Base-by-base conservation (phyloP, 1,140 invertebrate genomes). In the Temnothorax curvispinosus region DNA sequence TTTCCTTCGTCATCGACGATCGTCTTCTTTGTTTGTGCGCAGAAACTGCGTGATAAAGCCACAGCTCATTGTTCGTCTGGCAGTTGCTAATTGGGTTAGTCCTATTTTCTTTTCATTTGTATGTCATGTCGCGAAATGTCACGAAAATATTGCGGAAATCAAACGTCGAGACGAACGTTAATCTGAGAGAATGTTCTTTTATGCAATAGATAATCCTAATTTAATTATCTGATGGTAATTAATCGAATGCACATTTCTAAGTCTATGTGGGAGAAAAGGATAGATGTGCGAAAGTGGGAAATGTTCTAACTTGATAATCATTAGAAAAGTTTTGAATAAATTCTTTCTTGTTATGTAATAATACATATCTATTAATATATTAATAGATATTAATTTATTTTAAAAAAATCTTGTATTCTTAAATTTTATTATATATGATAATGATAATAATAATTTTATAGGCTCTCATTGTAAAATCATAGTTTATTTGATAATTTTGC, bases 1-100 rank as follows among this genome's bases (percentile, higher is more conserved):
- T 80, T 72, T 56, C 60, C 69, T 52, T 72, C 89, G 90, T 89
- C 75, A 67, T 80, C 62, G 35, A 38, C n/a, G 62, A 58, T 58
- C 65, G 32, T 85, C 15, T 44, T 54, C 69, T 84, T 60, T 77
- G 74, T 81, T 72, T 69, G 52, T 41, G 50, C 50, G 38, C 75
- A 54, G 74, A 44, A 58, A 77, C 27, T 13, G 81, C 6, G 32
- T 62, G 82, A 85, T 85, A 76, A 76, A 64, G 27, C 18, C n/a
- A 15, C 56, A 32, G 18, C 75, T 78, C 47, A 56, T 78, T 85
- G 60, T 85, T 35, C 74, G 60, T 54, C 72, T 44, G 82, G 18
- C 38, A 52, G 38, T 44, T 64, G 38, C 38, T 78, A 78, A 85
- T 85, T 85, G 74, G 50, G 74, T 77, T 67, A 78, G 35, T 9